A percentile compares a stretch with the other conserved stretches of the same genome.
Conservation (phyloP, 2,113 vertebrate species). For the Halcyon malimbica region DNA sequence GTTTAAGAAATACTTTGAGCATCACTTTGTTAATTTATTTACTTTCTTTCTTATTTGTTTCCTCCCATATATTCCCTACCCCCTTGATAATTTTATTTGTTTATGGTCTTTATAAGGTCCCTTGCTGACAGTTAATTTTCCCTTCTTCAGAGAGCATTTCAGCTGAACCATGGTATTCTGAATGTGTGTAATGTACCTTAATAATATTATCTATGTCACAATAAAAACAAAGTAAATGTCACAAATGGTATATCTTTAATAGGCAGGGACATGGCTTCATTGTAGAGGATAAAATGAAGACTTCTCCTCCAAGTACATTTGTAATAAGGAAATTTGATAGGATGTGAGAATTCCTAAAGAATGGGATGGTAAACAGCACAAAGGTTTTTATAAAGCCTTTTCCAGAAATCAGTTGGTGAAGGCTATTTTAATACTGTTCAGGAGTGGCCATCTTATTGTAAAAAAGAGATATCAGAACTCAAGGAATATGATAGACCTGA, state of each 20-base stretch:
- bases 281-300: background rate
- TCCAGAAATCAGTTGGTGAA: background rate
- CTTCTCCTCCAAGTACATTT: background rate
- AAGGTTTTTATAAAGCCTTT: background rate
- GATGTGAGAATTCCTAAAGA: background rate
- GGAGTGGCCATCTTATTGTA: background rate
- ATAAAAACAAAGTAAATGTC: conserved; percentile 6
- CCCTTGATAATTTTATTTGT: background rate
- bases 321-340: background rate
- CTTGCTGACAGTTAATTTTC: background rate
- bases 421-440: background rate
- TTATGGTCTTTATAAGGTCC: background rate
- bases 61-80: background rate
- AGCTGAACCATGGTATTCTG: background rate
- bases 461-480: background rate
- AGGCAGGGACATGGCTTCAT: background rate
- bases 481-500: background rate
- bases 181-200: background rate
- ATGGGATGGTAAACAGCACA: background rate
- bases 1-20: background rate
- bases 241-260: background rate
- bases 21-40: background rate
- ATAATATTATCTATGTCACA: background rate
- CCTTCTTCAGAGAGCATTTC: background rate
- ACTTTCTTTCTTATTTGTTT: background rate